These are phyloP conservation scores for Otocyon megalotis DNA, from an alignment of 2,113 vertebrate species.

Conservation along the genomic window DNA sequence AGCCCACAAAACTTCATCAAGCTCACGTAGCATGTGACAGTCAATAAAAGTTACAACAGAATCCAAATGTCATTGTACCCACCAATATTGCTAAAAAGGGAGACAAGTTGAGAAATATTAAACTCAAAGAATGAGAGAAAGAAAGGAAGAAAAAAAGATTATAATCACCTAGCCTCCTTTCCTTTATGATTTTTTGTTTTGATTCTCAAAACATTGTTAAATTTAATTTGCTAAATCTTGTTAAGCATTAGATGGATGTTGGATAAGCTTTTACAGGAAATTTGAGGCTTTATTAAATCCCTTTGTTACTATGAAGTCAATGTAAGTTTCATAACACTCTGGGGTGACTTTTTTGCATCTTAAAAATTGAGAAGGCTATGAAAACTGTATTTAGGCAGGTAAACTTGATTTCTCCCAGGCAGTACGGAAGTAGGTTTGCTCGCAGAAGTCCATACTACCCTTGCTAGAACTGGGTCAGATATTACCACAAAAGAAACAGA, in stretches of 20 bases:
- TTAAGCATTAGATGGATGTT: conserved; percentile 61
- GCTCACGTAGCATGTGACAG: background rate
- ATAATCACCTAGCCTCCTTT: background rate
- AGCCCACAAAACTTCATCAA: conserved; percentile 8
- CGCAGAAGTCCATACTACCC: background rate
- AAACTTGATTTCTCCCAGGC: background rate
- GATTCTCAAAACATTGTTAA: conserved; percentile 53
- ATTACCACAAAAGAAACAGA: background rate
- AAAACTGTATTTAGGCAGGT: background rate
- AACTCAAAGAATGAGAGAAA: background rate
- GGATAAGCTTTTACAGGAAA: conserved; percentile 68
- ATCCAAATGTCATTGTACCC: conserved; percentile 6
- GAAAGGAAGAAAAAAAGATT: conserved; percentile 27
- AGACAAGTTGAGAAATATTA: conserved; percentile 36
- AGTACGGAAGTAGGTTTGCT: background rate
- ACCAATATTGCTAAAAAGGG: background rate
- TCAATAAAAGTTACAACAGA: conserved; percentile 35
- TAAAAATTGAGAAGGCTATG: conserved; percentile 30
- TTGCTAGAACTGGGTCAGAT: background rate
- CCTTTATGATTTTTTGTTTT: conserved; percentile 47
- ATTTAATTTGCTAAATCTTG: conserved; percentile 64
- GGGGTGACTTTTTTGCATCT: conserved; percentile 14
- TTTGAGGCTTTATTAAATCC: conserved; percentile 67
- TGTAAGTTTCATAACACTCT: conserved; percentile 30
- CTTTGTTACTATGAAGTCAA: conserved; percentile 57